phyloP scores from a whole-genome alignment of 2,797 vertebrate genomes.

The Poeciliopsis presidionis region DNA sequence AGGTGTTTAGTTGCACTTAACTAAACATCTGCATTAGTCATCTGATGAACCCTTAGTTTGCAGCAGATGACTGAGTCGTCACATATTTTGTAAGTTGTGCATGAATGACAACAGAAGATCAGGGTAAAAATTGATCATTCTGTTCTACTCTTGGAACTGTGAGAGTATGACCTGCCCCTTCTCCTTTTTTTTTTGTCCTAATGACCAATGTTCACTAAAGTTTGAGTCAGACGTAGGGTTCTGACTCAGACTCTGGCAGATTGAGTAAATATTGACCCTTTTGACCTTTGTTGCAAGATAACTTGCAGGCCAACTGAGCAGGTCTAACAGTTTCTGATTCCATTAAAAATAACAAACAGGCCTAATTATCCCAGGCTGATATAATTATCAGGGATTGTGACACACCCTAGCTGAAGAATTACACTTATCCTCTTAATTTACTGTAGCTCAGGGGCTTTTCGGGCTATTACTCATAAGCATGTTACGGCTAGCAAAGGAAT shows the following conservation, averaged over 20 bases:
- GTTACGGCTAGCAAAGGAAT: neutral
- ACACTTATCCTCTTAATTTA: constrained; percentile 7
- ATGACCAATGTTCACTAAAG: neutral
- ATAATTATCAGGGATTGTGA: neutral
- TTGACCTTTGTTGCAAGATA: neutral
- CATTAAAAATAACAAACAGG: neutral
- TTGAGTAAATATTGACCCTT: neutral
- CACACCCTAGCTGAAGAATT: constrained; percentile 3
- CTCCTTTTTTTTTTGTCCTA: neutral
- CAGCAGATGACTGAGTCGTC: neutral
- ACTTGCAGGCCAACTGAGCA: neutral
- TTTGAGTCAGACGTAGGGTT: neutral
- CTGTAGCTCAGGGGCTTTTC: constrained; percentile 8
- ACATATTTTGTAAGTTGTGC: neutral
- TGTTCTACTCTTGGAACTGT: neutral
- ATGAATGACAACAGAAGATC: neutral
- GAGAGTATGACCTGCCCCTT: neutral
- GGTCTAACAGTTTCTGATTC: neutral
- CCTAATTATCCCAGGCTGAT: neutral
- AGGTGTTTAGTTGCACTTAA: neutral
- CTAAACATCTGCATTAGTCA: too few species aligned
- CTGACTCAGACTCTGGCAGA: neutral
- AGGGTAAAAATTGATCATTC: neutral
- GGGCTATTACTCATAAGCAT: neutral
- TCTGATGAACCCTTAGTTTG: neutral